These are phyloP conservation scores for Stenolophus ochropezus DNA, from an alignment of 2,888 invertebrate species.

Conservation along the genomic window DNA sequence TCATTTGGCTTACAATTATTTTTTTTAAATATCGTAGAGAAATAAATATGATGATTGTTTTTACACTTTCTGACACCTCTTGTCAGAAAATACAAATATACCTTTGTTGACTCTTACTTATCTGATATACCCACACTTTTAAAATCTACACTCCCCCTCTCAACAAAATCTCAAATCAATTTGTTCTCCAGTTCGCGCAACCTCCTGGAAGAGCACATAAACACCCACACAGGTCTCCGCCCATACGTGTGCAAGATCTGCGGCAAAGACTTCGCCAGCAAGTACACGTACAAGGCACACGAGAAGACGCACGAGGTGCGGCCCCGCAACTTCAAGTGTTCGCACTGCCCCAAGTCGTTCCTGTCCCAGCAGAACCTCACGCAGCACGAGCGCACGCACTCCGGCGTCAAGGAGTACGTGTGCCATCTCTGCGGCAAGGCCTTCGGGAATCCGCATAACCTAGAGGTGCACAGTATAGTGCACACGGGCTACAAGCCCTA, in stretches of 20 bases:
- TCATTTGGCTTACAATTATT: too few species aligned
- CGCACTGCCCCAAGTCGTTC: constrained; percentile 82
- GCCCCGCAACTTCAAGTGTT: constrained; percentile 82
- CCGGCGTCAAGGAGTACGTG: constrained; percentile 81
- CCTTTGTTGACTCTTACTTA: not conserved
- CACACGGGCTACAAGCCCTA: constrained; percentile 85
- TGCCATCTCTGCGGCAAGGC: constrained; percentile 82
- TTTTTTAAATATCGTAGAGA: too few species aligned
- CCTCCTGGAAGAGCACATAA: constrained; percentile 83
- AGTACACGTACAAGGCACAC: constrained; percentile 86
- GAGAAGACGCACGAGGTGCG: constrained; percentile 83
- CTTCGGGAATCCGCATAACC: constrained; percentile 85
- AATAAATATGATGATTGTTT: not conserved
- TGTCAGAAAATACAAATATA: too few species aligned
- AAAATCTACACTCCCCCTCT: too few species aligned
- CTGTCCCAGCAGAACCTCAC: constrained; percentile 84
- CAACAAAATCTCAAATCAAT: too few species aligned
- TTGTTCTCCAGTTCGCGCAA: constrained; percentile 76
- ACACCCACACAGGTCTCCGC: constrained; percentile 81
- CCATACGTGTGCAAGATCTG: constrained; percentile 82
- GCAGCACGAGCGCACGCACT: constrained; percentile 85
- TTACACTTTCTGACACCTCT: constrained; percentile 2
- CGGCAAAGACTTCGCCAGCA: constrained; percentile 85
- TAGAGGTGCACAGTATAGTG: constrained; percentile 86
- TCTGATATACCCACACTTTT: not conserved